Conservation (phyloP, 2,797 vertebrate genomes). For the Megaceryle alcyon region DNA sequence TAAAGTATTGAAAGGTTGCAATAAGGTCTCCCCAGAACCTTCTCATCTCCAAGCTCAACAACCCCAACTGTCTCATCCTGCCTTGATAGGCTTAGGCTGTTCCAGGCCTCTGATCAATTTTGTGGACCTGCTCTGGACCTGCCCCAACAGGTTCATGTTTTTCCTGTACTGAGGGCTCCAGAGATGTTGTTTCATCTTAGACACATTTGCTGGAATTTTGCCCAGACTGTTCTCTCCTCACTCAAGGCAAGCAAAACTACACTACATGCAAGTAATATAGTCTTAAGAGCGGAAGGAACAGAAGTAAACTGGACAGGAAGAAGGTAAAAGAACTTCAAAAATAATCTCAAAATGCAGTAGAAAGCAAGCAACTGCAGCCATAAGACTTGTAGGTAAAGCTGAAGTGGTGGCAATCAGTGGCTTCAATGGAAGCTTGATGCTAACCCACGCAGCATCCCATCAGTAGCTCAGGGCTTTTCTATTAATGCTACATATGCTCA, state of each 20-base stretch:
- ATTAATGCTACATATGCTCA: neutral
- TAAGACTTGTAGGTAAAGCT: neutral
- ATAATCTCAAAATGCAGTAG: neutral
- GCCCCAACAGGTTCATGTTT: neutral
- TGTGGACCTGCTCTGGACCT: neutral
- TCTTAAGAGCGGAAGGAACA: neutral
- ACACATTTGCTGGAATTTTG: neutral
- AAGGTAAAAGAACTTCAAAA: neutral
- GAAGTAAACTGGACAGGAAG: neutral
- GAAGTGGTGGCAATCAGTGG: neutral
- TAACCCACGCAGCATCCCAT: neutral
- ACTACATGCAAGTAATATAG: neutral
- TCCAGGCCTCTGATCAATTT: neutral
- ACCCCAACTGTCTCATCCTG: neutral
- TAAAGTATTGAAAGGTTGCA: neutral
- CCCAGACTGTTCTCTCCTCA: neutral
- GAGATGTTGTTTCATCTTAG: neutral
- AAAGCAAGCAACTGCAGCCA: neutral
- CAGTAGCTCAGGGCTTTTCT: neutral
- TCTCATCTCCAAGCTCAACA: neutral
- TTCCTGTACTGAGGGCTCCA: neutral
- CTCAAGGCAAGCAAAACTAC: neutral
- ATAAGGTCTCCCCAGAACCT: neutral
- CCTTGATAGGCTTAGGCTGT: neutral
- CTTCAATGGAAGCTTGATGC: neutral